Conservation (phyloP, 1,140 invertebrate species). For the Leptinotarsa texana region DNA sequence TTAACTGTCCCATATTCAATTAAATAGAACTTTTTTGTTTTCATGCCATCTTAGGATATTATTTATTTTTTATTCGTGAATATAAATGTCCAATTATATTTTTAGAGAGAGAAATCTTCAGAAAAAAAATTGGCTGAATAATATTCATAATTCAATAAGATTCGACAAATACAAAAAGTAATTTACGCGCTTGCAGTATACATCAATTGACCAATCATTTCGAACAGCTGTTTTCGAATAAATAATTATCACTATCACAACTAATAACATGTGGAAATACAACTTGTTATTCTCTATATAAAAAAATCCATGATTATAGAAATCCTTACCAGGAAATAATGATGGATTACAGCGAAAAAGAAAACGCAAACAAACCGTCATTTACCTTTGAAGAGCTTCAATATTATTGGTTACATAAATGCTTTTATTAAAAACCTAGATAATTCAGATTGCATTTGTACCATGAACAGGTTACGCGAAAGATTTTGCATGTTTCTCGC, state of each 20-base stretch:
- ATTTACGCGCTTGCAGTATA: background rate
- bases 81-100: too few species aligned
- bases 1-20: too few species aligned
- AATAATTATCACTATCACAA: conserved; percentile 1
- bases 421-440: background rate
- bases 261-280: background rate
- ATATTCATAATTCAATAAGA: too few species aligned
- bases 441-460: background rate
- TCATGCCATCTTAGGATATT: too few species aligned
- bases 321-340: background rate
- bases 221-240: background rate
- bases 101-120: too few species aligned
- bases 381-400: background rate
- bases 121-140: too few species aligned
- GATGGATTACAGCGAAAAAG: background rate
- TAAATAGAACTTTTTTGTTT: too few species aligned
- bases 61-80: too few species aligned
- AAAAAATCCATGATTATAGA: background rate
- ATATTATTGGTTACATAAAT: background rate
- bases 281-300: background rate
- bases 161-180: too few species aligned
- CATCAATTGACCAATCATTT: background rate
- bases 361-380: background rate
- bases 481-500: too few species aligned
- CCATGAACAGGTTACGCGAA: too few species aligned